Percentiles rank a stretch among this genome's conserved stretches.
Evolutionary conservation across 2,113 vertebrate genomes (phyloP).

Genomic region (Pangasianodon hypophthalmus): DNA sequence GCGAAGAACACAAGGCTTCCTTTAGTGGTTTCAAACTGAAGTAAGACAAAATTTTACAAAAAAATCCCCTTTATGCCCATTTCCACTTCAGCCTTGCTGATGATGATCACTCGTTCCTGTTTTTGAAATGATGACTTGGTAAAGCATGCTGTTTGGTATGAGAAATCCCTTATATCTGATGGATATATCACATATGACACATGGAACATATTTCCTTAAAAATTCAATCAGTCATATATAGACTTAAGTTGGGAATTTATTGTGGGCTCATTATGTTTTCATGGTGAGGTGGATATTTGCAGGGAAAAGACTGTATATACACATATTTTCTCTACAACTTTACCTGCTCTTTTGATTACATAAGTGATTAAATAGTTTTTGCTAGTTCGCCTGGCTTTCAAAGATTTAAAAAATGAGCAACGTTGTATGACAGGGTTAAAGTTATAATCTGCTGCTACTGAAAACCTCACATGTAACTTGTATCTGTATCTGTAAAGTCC

Average conservation of each 20-base stretch:
- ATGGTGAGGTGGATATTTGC: background rate
- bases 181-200: background rate
- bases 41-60: background rate
- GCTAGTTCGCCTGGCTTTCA: background rate
- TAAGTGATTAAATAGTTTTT: background rate
- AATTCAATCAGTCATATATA: background rate
- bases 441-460: background rate
- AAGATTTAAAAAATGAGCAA: background rate
- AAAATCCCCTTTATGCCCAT: background rate
- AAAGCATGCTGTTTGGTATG: background rate
- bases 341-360: background rate
- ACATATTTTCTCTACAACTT: background rate
- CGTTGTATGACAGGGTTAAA: background rate
- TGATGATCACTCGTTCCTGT: background rate
- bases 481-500: background rate
- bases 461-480: background rate
- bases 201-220: background rate
- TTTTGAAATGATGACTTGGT: background rate
- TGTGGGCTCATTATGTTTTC: background rate
- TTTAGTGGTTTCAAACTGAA: background rate
- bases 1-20: background rate
- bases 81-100: background rate
- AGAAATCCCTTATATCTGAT: background rate
- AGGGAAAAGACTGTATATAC: background rate
- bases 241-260: background rate